phyloP scores from a whole-genome alignment of 2,888 invertebrate species.

The Imbricaverruca yamaguchii region DNA sequence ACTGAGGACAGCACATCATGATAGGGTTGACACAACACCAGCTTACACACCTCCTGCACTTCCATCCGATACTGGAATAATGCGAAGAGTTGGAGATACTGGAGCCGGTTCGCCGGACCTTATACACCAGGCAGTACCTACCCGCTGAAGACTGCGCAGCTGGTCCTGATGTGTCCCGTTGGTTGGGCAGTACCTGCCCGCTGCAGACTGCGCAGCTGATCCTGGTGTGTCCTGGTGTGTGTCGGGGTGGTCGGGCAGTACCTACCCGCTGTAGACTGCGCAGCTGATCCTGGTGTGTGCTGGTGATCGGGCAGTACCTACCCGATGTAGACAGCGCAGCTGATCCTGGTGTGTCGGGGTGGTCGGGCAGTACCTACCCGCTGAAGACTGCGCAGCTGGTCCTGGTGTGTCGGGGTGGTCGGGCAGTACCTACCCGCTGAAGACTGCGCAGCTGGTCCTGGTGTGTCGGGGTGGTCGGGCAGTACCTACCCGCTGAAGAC shows the following conservation, averaged over 20 bases:
- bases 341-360: not conserved
- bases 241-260: not conserved
- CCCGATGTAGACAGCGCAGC: constrained; percentile 16
- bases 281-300: no score
- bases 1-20: no score
- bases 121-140: not conserved
- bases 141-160: constrained; percentile 20
- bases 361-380: not conserved
- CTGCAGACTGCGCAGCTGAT: no score
- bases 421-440: not conserved
- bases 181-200: no score
- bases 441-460: constrained; percentile 12
- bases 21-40: no score
- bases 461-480: not conserved
- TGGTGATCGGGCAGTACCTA: no score
- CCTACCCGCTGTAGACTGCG: no score
- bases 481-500: not conserved
- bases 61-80: no score
- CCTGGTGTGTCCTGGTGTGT: no score
- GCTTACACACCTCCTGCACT: no score
- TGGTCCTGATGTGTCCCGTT: not conserved
- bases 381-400: constrained; percentile 19
- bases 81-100: no score
- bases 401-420: not conserved
- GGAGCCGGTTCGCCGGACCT: no score